Percentiles rank a stretch among this genome's conserved stretches.
Conservation (phyloP, 2,797 vertebrate genomes). For the Galaxias olidus region DNA sequence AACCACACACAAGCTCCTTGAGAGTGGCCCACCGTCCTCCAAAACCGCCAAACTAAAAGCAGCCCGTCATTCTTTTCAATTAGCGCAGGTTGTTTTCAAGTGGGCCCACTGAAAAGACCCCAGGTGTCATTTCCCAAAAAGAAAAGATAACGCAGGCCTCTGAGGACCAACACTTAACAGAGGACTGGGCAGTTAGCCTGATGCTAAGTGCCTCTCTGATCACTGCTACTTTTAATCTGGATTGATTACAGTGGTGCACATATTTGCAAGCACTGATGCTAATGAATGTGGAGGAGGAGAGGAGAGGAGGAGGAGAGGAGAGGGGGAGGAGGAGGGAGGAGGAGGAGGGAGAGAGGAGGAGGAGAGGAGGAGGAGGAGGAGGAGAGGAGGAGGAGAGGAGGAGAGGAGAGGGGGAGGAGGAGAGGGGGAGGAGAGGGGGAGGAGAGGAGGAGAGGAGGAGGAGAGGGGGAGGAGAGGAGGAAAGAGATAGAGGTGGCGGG, state of each 20-base stretch:
- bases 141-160: slow-evolving; percentile 14
- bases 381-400: no score
- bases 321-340: slow-evolving; percentile 10
- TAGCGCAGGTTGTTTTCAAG: slow-evolving; percentile 23
- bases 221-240: slow-evolving; percentile 50
- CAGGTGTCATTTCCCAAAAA: slow-evolving; percentile 13
- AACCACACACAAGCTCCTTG: slow-evolving; percentile 40
- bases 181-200: not conserved
- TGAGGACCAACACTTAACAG: slow-evolving; percentile 25
- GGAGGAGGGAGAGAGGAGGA: not conserved
- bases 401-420: no score
- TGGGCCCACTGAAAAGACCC: slow-evolving; percentile 25
- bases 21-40: slow-evolving; percentile 43
- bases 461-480: no score
- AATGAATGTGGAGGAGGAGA: slow-evolving; percentile 44
- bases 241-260: slow-evolving; percentile 57
- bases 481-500: no score
- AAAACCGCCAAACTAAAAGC: not conserved
- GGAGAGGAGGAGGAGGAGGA: not conserved
- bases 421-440: no score
- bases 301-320: no score
- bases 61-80: slow-evolving; percentile 46
- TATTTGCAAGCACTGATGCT: slow-evolving; percentile 41
- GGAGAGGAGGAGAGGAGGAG: no score
- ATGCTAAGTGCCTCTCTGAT: not conserved